Conservation (phyloP, 2,888 invertebrate genomes). For the Opisthograptis luteolata region DNA sequence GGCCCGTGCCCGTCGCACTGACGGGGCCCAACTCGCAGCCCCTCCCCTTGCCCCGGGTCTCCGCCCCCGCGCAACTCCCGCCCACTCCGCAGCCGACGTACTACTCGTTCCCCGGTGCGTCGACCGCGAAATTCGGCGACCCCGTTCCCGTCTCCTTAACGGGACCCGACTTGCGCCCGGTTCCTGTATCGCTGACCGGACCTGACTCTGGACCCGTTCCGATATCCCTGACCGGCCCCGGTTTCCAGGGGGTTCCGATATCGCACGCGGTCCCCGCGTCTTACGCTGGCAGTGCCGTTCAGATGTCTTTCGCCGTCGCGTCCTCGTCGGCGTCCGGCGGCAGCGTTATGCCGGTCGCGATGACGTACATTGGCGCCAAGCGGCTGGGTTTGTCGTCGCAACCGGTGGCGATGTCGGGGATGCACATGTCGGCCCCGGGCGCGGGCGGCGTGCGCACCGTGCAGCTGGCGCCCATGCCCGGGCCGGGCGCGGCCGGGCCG, state of each 20-base stretch:
- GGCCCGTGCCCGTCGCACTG: constrained; percentile 21
- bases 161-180: constrained; percentile 16
- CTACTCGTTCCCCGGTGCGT: constrained; percentile 1
- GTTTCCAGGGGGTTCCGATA: constrained; percentile 24
- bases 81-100: neutral
- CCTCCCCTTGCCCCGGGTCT: constrained; percentile 5
- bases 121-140: neutral
- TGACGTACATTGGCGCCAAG: neutral
- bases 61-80: neutral
- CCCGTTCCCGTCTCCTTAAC: constrained; percentile 18
- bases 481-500: neutral
- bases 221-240: constrained; percentile 26
- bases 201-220: constrained; percentile 20
- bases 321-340: neutral
- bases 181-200: constrained; percentile 18
- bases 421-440: neutral
- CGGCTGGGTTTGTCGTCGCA: constrained; percentile 8
- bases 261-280: constrained; percentile 4
- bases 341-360: constrained; percentile 1
- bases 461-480: neutral
- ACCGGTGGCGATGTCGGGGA: constrained; percentile 9
- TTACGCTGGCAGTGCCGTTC: constrained; percentile 2
- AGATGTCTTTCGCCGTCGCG: constrained; percentile 1
- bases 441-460: neutral
- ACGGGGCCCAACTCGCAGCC: constrained; percentile 13